Conservation (phyloP, 2,113 vertebrate genomes). For the Limanda limanda region DNA sequence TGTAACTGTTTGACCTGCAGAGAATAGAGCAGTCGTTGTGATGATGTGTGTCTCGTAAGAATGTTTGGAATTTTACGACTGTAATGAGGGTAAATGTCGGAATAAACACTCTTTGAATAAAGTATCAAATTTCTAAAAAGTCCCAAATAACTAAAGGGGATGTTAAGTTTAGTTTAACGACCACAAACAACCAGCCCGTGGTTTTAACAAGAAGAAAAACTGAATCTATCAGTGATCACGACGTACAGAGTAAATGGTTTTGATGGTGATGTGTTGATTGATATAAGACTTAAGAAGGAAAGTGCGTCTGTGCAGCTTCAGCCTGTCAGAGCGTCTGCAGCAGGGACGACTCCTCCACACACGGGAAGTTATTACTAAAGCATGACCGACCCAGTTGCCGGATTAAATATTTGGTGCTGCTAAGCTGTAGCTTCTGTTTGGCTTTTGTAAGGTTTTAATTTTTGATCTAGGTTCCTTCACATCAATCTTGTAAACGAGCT, state of each 20-base stretch:
- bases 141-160: too few relatives aligned
- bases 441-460: constrained; percentile 32
- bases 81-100: background rate
- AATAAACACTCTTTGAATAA: too few relatives aligned
- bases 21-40: background rate
- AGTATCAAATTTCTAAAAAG: too few relatives aligned
- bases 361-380: constrained; percentile 27
- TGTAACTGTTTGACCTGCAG: too few relatives aligned
- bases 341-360: background rate
- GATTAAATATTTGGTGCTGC: constrained; percentile 39
- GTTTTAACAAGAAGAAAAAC: too few relatives aligned
- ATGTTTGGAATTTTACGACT: background rate
- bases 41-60: background rate
- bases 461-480: constrained; percentile 22
- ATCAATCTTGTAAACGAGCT: constrained; percentile 1
- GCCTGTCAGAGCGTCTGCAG: too few relatives aligned
- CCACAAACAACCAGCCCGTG: too few relatives aligned
- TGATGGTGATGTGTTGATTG: background rate
- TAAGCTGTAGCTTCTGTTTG: constrained; percentile 21
- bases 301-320: too few relatives aligned
- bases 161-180: too few relatives aligned
- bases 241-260: too few relatives aligned
- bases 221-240: too few relatives aligned
- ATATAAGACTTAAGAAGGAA: too few relatives aligned
- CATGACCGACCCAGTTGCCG: constrained; percentile 22